Conservation (phyloP, 2,113 vertebrate species). For the Leptodactylus fuscus region DNA sequence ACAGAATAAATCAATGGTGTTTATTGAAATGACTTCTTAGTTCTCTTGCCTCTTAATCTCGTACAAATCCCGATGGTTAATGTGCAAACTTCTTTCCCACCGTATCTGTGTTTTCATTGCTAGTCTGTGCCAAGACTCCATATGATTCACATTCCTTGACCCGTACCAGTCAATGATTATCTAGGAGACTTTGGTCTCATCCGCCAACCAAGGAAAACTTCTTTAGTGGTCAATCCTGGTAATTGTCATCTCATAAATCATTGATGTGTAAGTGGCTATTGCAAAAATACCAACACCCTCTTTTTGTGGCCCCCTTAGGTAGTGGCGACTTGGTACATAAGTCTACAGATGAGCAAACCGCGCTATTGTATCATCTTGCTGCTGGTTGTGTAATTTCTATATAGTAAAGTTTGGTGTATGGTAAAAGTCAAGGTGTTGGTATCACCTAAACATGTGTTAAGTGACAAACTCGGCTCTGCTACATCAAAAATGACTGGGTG, state of each 20-base stretch:
- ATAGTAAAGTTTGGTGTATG: too few species aligned
- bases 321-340: not conserved
- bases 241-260: too few species aligned
- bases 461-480: not conserved
- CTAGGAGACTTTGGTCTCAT: constrained; percentile 18
- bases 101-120: not conserved
- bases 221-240: not conserved
- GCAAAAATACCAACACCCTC: not conserved
- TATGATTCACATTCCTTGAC: constrained; percentile 30
- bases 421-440: too few species aligned
- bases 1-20: constrained; percentile 98
- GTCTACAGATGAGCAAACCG: not conserved
- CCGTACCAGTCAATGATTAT: constrained; percentile 27
- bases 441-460: too few species aligned
- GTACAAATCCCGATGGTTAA: not conserved
- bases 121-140: not conserved
- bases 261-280: not conserved
- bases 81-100: not conserved
- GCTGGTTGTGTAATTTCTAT: not conserved
- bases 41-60: not conserved
- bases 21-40: constrained; percentile 76
- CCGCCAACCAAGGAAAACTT: not conserved
- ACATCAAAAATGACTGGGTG: not conserved
- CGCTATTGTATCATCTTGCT: too few species aligned
- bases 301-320: not conserved